Conservation (phyloP, 2,113 vertebrate genomes). For the Phyllostomus discolor region DNA sequence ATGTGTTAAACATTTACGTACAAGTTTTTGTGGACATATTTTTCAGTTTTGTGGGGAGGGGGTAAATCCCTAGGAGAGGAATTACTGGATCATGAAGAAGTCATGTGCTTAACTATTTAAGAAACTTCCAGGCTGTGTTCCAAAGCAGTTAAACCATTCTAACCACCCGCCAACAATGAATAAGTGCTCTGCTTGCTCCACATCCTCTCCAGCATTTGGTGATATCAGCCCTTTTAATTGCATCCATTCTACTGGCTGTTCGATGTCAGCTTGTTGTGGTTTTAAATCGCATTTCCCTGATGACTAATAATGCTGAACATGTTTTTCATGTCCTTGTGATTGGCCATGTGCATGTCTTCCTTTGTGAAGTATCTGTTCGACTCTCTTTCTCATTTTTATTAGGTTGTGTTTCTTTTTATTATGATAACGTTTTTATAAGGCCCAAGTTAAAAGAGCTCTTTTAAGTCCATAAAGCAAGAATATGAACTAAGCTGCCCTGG, state of each 20-base stretch:
- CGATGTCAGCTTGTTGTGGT: not conserved
- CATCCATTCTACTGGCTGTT: not conserved
- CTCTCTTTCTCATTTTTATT: constrained; percentile 3
- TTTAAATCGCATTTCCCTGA: constrained; percentile 20
- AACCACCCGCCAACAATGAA: not conserved
- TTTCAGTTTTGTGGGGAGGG: not conserved
- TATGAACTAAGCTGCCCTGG: not conserved
- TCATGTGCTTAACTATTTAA: not conserved
- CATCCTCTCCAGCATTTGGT: not conserved
- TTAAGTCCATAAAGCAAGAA: constrained; percentile 33
- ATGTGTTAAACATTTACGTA: not conserved
- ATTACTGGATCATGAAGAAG: not conserved
- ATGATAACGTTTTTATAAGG: not conserved
- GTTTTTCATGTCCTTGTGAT: not conserved
- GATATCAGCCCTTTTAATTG: not conserved
- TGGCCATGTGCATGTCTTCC: not conserved
- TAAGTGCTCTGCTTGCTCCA: not conserved
- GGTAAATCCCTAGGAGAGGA: not conserved
- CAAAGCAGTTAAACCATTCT: not conserved
- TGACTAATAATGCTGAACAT: not conserved
- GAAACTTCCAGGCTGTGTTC: not conserved
- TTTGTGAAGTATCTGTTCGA: constrained; percentile 2
- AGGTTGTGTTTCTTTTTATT: constrained; percentile 29
- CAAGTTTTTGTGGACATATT: not conserved
- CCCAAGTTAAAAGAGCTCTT: constrained; percentile 2